Base-by-base conservation (phyloP, 1,140 invertebrate genomes). In the Halotydeus destructor region DNA sequence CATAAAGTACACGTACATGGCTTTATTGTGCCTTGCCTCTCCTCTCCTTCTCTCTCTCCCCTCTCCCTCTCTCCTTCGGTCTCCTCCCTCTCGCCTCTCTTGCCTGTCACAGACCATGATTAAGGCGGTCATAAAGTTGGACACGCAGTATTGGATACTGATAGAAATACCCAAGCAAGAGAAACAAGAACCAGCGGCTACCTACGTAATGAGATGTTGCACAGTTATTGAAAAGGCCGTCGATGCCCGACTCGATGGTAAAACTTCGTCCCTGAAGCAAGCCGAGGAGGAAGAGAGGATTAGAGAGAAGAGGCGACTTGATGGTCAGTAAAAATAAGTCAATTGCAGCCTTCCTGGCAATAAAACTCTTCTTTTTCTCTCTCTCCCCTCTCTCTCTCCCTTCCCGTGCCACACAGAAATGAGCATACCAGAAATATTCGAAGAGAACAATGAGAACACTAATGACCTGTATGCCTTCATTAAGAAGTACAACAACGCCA, bases 391-490 rank as follows among this genome's bases (percentile, higher is more conserved):
- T 41, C 24, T 34, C 26, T 41, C 18, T 12, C 30, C 24, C 23
- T 16, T 42, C 42, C 51, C 48, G 38, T 44, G 50, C 45, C 46
- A 69, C 70, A 34, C 64, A 86, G 81, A 78, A 59, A 80, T 85
- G 76, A 84, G 77, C 41, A 83, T 78, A 30, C 74, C 76, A n/a
- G 80, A 84, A 60, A 84, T 91, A 49, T 78, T 85, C 57, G 69
- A 74, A 6, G 83, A 89, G 59, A 88, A 88, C 56, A 86, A 79
- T n/a, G 79, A 83, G 61, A 75, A 88, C 71, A 86, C 80, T 48
- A 88, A 86, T 58, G 83, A 88, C 57, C 66, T 89, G 34, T 88
- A 88, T 57, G 70, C 82, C 53, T 66, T 86, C 38, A 60, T 89
- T 38, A 88, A 86, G 60, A 86, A 86, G 58, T 91, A 89, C 56